phyloP scores from a whole-genome alignment of 2,113 vertebrate genomes.

The Ceyx cyanopectus region DNA sequence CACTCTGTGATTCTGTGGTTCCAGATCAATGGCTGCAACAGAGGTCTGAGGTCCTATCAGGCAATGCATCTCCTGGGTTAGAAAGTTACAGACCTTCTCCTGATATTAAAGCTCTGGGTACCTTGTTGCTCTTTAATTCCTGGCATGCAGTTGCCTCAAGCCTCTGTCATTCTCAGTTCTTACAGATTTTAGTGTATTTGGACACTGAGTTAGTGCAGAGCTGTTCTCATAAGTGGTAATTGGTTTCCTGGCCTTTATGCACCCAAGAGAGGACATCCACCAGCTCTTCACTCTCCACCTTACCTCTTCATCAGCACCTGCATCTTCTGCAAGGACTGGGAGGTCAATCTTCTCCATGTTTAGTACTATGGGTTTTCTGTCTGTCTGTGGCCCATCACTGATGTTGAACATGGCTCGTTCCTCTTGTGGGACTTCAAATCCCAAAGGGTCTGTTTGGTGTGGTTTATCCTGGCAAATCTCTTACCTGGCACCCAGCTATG shows the following conservation, averaged over 20 bases:
- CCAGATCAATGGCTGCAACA: neutral
- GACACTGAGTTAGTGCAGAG: neutral
- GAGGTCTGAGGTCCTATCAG: neutral
- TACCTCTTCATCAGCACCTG: neutral
- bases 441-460: neutral
- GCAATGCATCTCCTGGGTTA: neutral
- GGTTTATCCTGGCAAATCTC: neutral
- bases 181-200: neutral
- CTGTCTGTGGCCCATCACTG: accelerated
- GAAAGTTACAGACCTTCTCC: neutral
- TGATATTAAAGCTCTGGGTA: neutral
- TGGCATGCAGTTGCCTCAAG: neutral
- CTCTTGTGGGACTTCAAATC: neutral
- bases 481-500: neutral
- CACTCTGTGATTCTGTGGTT: too few species aligned
- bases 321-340: neutral
- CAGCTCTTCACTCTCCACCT: neutral
- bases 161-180: neutral
- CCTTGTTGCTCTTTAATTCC: neutral
- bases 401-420: neutral
- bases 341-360: neutral
- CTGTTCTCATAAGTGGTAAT: neutral
- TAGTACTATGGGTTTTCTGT: neutral
- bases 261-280: neutral
- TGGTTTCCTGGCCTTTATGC: neutral